Evolutionary conservation across 2,888 invertebrate species (phyloP).

Genomic region (Diarsia rubi): DNA sequence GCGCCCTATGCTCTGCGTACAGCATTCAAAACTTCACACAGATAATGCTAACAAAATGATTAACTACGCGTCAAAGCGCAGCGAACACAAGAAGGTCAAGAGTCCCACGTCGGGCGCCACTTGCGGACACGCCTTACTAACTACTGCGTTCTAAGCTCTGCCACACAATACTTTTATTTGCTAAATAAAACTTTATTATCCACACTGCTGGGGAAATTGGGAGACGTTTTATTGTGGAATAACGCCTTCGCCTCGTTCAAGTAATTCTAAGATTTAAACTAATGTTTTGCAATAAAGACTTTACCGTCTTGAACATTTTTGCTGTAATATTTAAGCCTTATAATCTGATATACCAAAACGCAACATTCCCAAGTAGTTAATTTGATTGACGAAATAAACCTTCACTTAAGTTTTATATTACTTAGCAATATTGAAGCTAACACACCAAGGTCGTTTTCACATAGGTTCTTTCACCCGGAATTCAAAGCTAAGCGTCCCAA

Average conservation of each 20-base stretch:
- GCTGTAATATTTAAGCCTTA: background rate
- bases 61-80: slow-evolving; percentile 2
- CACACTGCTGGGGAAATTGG: slow-evolving; percentile 22
- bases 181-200: slow-evolving; percentile 57
- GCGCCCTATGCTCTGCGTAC: background rate
- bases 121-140: slow-evolving; percentile 52
- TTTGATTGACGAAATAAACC: background rate
- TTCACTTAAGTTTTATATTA: slow-evolving; percentile 35
- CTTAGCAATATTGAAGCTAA: slow-evolving; percentile 36
- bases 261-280: slow-evolving; percentile 19
- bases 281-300: background rate
- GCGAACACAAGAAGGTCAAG: slow-evolving; percentile 28
- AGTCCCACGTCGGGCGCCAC: slow-evolving; percentile 64
- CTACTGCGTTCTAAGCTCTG: slow-evolving; percentile 23
- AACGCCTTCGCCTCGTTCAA: slow-evolving; percentile 9
- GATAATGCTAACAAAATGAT: slow-evolving; percentile 10
- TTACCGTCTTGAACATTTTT: background rate
- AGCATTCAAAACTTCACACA: background rate
- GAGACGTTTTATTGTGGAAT: slow-evolving; percentile 42
- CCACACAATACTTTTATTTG: slow-evolving; percentile 47
- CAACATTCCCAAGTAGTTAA: background rate
- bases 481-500: slow-evolving; percentile 16
- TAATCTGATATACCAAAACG: background rate
- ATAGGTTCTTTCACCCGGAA: slow-evolving; percentile 12
- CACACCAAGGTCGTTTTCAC: slow-evolving; percentile 30